These are phyloP conservation scores for Alcedo atthis DNA, from an alignment of 2,797 vertebrate species.

Conservation along the genomic window DNA sequence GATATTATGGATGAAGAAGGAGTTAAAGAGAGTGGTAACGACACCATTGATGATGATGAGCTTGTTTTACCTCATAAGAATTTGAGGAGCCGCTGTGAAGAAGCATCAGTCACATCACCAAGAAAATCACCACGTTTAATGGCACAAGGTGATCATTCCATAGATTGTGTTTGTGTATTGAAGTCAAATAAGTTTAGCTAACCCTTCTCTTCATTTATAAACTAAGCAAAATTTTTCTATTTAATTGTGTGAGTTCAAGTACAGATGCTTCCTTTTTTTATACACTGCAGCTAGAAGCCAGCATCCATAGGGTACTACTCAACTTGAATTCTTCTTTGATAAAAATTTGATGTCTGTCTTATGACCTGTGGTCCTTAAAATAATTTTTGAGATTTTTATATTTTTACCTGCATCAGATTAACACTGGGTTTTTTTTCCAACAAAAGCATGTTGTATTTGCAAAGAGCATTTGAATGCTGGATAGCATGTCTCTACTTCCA, in stretches of 20 bases:
- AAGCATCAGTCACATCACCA: slow-evolving; percentile 71
- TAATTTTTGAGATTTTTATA: not conserved
- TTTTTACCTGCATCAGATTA: not conserved
- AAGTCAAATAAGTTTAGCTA: not conserved
- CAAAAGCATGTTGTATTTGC: not conserved
- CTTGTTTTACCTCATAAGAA: slow-evolving; percentile 78
- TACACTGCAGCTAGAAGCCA: not conserved
- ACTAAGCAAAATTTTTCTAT: not conserved
- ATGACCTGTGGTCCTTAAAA: not conserved
- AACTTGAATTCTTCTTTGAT: not conserved
- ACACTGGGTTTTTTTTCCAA: not conserved
- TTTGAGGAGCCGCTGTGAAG: slow-evolving; percentile 79
- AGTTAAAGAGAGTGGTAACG: slow-evolving; percentile 82
- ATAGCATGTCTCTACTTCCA: not conserved
- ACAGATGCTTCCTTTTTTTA: not conserved
- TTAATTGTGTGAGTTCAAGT: not conserved
- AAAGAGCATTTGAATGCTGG: not conserved
- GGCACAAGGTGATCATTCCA: slow-evolving; percentile 77
- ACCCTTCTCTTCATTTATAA: not conserved
- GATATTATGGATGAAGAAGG: slow-evolving; percentile 84
- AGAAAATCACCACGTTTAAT: slow-evolving; percentile 85
- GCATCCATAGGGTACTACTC: not conserved
- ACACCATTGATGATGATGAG: slow-evolving; percentile 81
- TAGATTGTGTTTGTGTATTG: not conserved
- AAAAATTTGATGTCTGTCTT: not conserved